Conservation (phyloP, 2,797 vertebrate genomes). For the Mergus octosetaceus region DNA sequence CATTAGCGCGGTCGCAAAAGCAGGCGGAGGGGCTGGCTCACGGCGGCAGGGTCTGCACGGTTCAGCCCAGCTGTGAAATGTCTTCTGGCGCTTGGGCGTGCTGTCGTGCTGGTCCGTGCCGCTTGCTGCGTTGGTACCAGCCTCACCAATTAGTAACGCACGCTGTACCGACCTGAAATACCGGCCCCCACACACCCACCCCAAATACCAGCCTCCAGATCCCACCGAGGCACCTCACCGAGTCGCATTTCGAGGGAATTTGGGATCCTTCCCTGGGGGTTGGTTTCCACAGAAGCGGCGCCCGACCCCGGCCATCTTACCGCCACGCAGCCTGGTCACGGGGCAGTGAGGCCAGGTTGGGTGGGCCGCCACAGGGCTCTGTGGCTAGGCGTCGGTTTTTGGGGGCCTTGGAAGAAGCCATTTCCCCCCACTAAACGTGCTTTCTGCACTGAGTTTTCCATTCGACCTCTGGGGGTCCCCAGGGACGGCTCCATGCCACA, state of each 20-base stretch:
- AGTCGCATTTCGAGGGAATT: not conserved
- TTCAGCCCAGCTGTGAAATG: not conserved
- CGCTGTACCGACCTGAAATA: not conserved
- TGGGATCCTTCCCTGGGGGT: not conserved
- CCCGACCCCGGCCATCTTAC: slow-evolving; percentile 21
- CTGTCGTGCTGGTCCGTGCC: not conserved
- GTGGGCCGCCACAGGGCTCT: not conserved
- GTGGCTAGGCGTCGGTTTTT: slow-evolving; percentile 74
- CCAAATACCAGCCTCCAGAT: not conserved
- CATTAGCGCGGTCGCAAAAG: not conserved
- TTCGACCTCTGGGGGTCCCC: not conserved
- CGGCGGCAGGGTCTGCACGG: not conserved
- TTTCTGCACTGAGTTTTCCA: not conserved
- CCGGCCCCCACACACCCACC: not conserved
- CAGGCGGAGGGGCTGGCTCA: not conserved
- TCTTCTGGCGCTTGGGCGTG: not conserved
- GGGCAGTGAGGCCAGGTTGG: too few species aligned
- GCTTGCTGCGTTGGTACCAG: not conserved
- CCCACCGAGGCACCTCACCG: not conserved
- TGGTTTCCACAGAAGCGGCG: not conserved
- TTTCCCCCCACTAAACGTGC: not conserved
- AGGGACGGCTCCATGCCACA: not conserved
- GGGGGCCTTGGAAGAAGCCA: slow-evolving; percentile 60
- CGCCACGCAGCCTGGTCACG: not conserved
- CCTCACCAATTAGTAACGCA: not conserved